Base-by-base conservation (phyloP, 2,797 vertebrate genomes). In the Anisognathus igniventris region DNA sequence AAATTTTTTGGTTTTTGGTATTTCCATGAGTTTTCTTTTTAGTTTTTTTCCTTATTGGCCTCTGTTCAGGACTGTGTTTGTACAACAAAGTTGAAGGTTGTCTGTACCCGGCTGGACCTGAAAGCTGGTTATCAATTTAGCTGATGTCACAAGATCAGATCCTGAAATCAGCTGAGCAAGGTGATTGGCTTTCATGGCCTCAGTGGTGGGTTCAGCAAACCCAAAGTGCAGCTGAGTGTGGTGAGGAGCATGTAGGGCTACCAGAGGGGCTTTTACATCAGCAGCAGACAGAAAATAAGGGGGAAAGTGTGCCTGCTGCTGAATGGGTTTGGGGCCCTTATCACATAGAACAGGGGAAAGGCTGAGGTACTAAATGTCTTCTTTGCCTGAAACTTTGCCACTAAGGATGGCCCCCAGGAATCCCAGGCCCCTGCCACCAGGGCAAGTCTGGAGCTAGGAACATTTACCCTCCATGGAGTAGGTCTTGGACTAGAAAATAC, bases 391-490 rank as follows among this genome's bases (percentile, higher is more conserved):
- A 2, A 35, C 50, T 78, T 70, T 62, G 35, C 13, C 23, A 27
- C 5, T 8, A 23, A 42, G 24, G n/a, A 14, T 27, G 35, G 9
- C 7, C 15, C 33, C 60, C 14, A 27, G 56, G 21, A 68, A 39
- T 39, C 11, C 10, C 23, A 89, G 68, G 6, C 7, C 11, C 7
- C 17, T 73, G 12, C 4, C 33, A n/a, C 3, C 2, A n/a, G 8
- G 9, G 14, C 22, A 68, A 61, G 8, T 40, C 31, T 73, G 51
- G 22, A 65, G 24, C 17, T 35, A 25, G 18, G 58, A 58, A 31
- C 5, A 39, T 2, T 21, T 28, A 39, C 12, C 4, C 14, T 64
- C 0, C 0, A 12, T 0, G 1, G 16, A 62, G 28, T 23, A 66
- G 2, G 3, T 54, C 47, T 62, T 47, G 33, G 35, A 27, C 19